A percentile compares a stretch with the other conserved stretches of the same genome.
Evolutionary conservation across 64 coral and sea anemone species (phyloP).

Genomic region (Porites australiensis): DNA sequence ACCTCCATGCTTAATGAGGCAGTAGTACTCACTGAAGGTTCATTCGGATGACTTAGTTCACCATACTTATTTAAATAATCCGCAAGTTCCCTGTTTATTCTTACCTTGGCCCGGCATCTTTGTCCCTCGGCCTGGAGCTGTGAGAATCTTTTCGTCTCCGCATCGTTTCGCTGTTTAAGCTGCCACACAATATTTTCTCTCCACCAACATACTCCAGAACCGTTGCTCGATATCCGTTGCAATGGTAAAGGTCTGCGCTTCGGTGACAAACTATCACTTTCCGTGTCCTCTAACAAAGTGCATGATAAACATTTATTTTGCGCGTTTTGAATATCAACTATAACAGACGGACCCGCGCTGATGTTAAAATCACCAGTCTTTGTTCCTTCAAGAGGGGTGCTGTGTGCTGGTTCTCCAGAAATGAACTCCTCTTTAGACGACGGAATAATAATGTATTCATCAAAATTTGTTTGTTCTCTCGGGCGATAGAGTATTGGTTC

Average conservation of each 20-base stretch:
- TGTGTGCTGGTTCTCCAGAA: constrained; percentile 49
- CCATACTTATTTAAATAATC: constrained; percentile 84
- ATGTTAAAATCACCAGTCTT: not conserved
- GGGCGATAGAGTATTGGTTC: not conserved
- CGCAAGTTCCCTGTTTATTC: constrained; percentile 78
- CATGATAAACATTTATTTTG: not conserved
- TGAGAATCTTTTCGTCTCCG: constrained; percentile 70
- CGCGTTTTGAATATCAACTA: not conserved
- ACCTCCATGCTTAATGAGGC: constrained; percentile 28
- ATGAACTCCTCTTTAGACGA: constrained; percentile 90
- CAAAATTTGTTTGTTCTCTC: constrained; percentile 27
- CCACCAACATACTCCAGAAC: constrained; percentile 66
- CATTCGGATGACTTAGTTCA: constrained; percentile 43
- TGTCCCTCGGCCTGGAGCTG: constrained; percentile 65
- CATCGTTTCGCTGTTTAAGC: constrained; percentile 70
- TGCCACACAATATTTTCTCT: constrained; percentile 84
- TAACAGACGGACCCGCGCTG: not conserved
- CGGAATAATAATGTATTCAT: constrained; percentile 88
- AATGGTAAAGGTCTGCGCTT: not conserved
- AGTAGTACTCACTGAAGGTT: not conserved
- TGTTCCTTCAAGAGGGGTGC: not conserved
- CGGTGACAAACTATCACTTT: not conserved
- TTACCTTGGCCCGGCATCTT: constrained; percentile 55
- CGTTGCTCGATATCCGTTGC: not conserved
- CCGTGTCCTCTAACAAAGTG: not conserved